phyloP scores from a whole-genome alignment of 2,113 vertebrate genomes.

The Regulus satrapa region DNA sequence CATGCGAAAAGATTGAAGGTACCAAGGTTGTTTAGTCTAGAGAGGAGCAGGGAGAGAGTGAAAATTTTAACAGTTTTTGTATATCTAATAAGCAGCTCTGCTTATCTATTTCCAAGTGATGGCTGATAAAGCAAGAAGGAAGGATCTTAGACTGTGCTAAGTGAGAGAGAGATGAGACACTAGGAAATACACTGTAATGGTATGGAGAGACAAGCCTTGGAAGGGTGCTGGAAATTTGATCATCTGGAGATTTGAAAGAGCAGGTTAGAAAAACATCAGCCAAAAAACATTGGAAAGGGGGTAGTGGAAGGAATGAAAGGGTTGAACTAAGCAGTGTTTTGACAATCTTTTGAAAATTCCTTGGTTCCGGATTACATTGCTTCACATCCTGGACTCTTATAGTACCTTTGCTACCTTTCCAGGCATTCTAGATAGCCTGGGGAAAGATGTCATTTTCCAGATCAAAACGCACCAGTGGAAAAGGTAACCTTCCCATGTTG shows the following conservation, averaged over 20 bases:
- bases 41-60: neutral
- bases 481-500: rapidly evolving
- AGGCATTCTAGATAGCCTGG: neutral
- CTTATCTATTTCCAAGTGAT: neutral
- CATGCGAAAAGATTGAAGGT: neutral
- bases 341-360: neutral
- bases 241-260: neutral
- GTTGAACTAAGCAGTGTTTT: neutral
- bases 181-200: neutral
- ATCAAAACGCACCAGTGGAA: neutral
- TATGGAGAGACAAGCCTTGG: neutral
- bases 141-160: neutral
- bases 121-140: conserved; percentile 1
- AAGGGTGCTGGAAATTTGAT: neutral
- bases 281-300: neutral
- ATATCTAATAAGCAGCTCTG: neutral
- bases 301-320: neutral
- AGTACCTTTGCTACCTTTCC: neutral
- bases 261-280: neutral
- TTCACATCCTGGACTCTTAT: neutral
- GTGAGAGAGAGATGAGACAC: neutral
- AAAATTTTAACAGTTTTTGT: neutral
- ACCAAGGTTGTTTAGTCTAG: conserved; percentile 29
- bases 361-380: neutral
- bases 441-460: neutral